Base-by-base conservation (phyloP, 2,888 invertebrate genomes). In the Diplazon laetatorius region DNA sequence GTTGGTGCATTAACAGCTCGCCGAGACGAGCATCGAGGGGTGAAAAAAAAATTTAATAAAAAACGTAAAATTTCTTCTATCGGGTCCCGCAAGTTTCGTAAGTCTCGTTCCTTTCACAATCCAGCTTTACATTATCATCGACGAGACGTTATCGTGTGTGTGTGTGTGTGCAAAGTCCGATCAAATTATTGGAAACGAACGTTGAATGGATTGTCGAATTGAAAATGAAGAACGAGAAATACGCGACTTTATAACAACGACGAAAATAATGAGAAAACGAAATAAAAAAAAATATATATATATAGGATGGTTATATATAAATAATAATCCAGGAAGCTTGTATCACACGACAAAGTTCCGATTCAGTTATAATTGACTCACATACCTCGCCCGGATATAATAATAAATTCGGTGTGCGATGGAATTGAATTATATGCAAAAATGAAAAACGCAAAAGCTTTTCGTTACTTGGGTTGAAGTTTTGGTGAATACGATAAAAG, bases 1-100 rank as follows among this genome's bases (percentile, higher is more conserved):
- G 52, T 78, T 74, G 35, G 46, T 25, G 74, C 65, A 65, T 70
- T 70, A 70, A 73, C 65, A 65, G n/a, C 39, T 10, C 59, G 16
- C 16, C 9, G 16, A 16, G 35, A 35, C 16, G 5, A 35, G 10
- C 16, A n/a, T 5, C 6, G 30, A 30, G 30, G 6, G 35, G 35
- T 22, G 39, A 25, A 37, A n/a, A 42, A 59, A 55, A 42, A 65
- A 50, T 14, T 68, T 63, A n/a, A n/a, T n/a, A n/a, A n/a, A n/a
- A n/a, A n/a, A n/a, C n/a, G 14, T 18, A 9, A 30, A 30, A 35
- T 55, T 14, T 39, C 20, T 37, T 59, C 14, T 4, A 46, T 52
- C 55, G n/a, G n/a, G n/a, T 69, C 30, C 48, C 50, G 57, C 18
- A 12, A 55, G 10, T 59, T 18, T 59, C 20, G 35, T 18, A 18